A percentile compares a stretch with the other conserved stretches of the same genome.
Evolutionary conservation across 2,113 vertebrate genomes (phyloP).

Genomic region (Talpa occidentalis): DNA sequence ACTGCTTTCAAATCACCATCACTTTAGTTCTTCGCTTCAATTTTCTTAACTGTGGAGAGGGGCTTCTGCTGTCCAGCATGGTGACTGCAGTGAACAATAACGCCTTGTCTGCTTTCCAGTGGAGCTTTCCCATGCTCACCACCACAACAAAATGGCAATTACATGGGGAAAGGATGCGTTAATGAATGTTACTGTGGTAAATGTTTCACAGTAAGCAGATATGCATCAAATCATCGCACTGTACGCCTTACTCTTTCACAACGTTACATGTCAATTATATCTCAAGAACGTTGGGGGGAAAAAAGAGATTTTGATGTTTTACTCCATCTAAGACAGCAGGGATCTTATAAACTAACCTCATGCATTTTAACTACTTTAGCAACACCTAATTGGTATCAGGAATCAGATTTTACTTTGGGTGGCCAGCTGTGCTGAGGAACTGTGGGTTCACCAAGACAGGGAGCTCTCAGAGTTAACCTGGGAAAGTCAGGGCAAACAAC

Average conservation of each 20-base stretch:
- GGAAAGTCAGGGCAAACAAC: not conserved
- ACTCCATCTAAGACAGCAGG: not conserved
- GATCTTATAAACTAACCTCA: constrained; percentile 21
- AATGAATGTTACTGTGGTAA: not conserved
- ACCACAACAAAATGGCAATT: not conserved
- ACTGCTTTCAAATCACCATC: not conserved
- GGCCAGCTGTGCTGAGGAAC: not conserved
- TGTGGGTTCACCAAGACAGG: not conserved
- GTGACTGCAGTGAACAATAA: not conserved
- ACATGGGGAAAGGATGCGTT: not conserved
- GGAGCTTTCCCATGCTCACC: not conserved
- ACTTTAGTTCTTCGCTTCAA: not conserved
- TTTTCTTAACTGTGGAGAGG: not conserved
- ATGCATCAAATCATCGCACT: not conserved
- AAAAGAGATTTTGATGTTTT: not conserved
- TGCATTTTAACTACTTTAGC: not conserved
- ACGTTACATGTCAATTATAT: not conserved
- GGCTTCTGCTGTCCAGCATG: not conserved
- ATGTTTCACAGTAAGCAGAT: not conserved
- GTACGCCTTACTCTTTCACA: not conserved
- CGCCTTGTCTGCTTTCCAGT: not conserved
- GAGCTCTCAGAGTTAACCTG: not conserved
- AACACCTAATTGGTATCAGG: not conserved
- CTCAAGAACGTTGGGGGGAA: not conserved
- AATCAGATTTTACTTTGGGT: not conserved